Conservation (phyloP, 2,888 invertebrate species). For the Epinotia bilunana region DNA sequence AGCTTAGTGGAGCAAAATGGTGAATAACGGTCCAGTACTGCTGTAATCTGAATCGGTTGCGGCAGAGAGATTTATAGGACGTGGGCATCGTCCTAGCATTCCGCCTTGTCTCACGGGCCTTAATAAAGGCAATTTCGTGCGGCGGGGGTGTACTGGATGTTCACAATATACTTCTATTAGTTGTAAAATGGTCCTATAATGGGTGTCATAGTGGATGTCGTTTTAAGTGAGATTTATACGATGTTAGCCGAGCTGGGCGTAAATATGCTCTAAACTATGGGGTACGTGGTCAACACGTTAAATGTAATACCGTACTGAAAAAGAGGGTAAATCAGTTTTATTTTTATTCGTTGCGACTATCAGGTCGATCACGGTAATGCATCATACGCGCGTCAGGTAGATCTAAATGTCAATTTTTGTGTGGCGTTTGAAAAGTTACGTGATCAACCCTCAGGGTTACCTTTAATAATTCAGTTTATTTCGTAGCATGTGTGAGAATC, state of each 20-base stretch:
- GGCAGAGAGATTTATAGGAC: slow-evolving; percentile 77
- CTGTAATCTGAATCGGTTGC: slow-evolving; percentile 79
- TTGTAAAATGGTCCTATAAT: slow-evolving; percentile 51
- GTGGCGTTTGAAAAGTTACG: no score
- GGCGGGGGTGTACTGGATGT: slow-evolving; percentile 53
- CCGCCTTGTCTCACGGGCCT: slow-evolving; percentile 63
- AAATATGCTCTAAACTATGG: slow-evolving; percentile 15
- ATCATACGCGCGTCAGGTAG: no score
- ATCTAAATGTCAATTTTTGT: no score
- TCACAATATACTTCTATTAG: slow-evolving; percentile 52
- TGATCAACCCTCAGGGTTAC: no score
- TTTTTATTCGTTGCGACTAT: no score
- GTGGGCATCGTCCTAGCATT: slow-evolving; percentile 66
- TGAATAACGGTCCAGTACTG: slow-evolving; percentile 1
- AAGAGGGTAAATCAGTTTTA: no score
- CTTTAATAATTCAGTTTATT: no score
- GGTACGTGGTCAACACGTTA: neutral
- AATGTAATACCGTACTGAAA: neutral
- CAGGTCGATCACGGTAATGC: no score
- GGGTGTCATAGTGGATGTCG: slow-evolving; percentile 46
- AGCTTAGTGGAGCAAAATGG: neutral
- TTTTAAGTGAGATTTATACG: slow-evolving; percentile 49
- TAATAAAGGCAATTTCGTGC: slow-evolving; percentile 75
- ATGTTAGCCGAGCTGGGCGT: slow-evolving; percentile 9
- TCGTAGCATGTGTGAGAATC: no score